Base-by-base conservation (phyloP, 2,888 invertebrate species). In the Volucella inflata region DNA sequence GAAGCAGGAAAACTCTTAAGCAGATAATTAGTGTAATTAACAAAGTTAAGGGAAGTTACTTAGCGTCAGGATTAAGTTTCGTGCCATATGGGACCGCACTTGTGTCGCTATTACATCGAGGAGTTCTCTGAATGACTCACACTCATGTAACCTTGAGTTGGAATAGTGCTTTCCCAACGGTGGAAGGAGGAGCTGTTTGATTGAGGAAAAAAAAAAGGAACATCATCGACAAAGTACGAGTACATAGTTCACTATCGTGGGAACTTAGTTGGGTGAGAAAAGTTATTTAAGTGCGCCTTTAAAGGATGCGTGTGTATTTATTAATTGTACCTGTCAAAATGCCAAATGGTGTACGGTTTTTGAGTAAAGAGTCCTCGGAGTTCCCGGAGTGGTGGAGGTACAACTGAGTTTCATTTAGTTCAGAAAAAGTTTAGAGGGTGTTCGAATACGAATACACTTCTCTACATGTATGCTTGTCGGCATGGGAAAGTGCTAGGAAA, bases 11-110 rank as follows among this genome's bases (percentile, higher is more conserved):
- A 80, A 85, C 65, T 80, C 80, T 89, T 87, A 87, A 88, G 87
- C 87, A 88, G 88, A 88, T 88, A 88, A 89, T 89, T 89, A 89
- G 88, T 81, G 88, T 87, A 88, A 89, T 89, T 89, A 89, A 88
- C 87, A 81, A 81, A 85, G 85, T 85, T 85, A 77, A 70, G 64
- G 30, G 71, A 85, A 85, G 76, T 80, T 85, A 85, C 85, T 81
- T 77, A 84, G 71, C 65, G 70, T 51, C 62, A 60, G 76, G 72
- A 85, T 85, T 81, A 77, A 81, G 72, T 85, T 85, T 85, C 76
- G 44, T 8, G 46, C 44, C 50, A 51, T 71, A 44, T 38, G 38
- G 21, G 67, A 53, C 65, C 44, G 59, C 42, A 55, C 53, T 76
- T 75, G 68, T 71, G 62, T 64, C 16, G 68, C 74, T 59, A 79